These are phyloP conservation scores for Stegophylla sp. DNA, from an alignment of 2,888 invertebrate species.

Conservation along the genomic window DNA sequence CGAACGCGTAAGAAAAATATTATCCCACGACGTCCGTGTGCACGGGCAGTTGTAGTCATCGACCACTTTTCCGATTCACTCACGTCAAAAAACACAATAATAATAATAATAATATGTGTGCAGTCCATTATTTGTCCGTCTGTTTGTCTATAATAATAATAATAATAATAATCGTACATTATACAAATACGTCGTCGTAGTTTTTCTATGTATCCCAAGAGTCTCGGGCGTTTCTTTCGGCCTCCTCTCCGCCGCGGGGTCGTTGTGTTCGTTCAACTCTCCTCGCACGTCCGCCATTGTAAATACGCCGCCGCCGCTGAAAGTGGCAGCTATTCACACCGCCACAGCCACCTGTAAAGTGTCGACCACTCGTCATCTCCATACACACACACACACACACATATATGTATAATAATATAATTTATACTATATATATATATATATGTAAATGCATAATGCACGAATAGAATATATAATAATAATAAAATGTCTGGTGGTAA, in stretches of 20 bases:
- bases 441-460: neutral
- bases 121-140: conserved; percentile 47
- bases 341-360: neutral
- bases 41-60: conserved; percentile 19
- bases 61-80: conserved; percentile 57
- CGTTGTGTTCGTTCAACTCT: conserved; percentile 23
- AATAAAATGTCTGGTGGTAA: conserved; percentile 16
- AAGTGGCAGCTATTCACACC: conserved; percentile 53
- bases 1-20: neutral
- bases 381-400: neutral
- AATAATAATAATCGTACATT: neutral
- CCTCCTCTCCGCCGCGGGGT: neutral
- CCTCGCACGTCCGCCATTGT: conserved; percentile 30
- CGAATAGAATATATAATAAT: conserved; percentile 37
- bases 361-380: conserved; percentile 41
- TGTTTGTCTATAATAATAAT: conserved; percentile 42
- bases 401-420: neutral
- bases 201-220: neutral
- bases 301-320: conserved; percentile 10
- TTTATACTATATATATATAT: neutral
- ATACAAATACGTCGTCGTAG: neutral
- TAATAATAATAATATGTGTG: conserved; percentile 9
- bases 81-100: conserved; percentile 54
- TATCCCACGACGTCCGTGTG: conserved; percentile 40
- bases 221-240: neutral